These are phyloP conservation scores for Grammomys surdaster DNA, from an alignment of 2,113 vertebrate species.

Conservation along the genomic window DNA sequence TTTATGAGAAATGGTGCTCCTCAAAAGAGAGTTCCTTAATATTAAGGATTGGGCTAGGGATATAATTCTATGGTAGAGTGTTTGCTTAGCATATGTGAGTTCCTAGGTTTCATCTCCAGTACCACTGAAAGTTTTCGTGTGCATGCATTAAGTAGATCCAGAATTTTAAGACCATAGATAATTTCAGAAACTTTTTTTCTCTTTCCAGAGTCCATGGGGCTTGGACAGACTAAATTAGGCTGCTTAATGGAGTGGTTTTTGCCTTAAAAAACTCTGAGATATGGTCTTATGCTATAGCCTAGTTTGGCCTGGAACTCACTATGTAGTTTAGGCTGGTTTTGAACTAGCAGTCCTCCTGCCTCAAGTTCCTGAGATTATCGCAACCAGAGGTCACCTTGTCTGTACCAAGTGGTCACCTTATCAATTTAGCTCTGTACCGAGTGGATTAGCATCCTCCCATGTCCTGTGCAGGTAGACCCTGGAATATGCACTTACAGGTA, in stretches of 20 bases:
- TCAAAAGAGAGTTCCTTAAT: background rate
- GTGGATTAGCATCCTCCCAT: background rate
- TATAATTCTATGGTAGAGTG: background rate
- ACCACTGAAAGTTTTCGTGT: background rate
- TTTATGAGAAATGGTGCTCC: conserved; percentile 28
- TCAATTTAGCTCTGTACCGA: conserved; percentile 5
- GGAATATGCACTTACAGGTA: conserved; percentile 32
- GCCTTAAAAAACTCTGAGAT: conserved; percentile 60
- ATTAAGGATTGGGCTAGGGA: background rate
- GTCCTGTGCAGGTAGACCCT: background rate
- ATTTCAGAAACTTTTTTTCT: background rate
- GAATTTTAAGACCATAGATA: conserved; percentile 2
- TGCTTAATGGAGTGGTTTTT: conserved; percentile 66
- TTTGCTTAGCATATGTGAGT: background rate
- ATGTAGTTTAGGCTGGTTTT: background rate
- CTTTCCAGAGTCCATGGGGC: conserved; percentile 10
- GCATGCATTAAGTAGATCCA: conserved; percentile 10
- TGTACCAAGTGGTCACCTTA: background rate
- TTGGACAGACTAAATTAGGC: conserved; percentile 70
- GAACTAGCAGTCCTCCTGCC: background rate
- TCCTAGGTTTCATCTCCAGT: background rate
- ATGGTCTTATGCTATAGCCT: background rate
- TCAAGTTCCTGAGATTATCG: background rate
- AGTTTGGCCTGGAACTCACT: background rate
- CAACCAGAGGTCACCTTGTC: background rate